These are phyloP conservation scores for Loris lydekkerianus DNA, from an alignment of 2,797 vertebrate genomes.

Conservation along the genomic window DNA sequence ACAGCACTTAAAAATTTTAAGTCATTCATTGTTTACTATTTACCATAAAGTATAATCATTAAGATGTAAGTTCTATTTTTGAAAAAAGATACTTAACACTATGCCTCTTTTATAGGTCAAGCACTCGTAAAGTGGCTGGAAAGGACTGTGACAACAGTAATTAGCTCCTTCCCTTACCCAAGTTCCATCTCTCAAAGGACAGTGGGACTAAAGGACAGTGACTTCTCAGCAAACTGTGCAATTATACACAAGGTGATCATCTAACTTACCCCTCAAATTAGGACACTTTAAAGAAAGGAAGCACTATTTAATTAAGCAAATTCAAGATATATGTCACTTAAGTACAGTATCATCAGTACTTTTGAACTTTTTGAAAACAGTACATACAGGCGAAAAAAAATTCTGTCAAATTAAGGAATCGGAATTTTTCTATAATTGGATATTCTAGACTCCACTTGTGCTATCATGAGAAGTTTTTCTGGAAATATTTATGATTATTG, in stretches of 20 bases:
- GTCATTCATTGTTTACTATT: constrained; percentile 49
- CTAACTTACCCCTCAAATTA: constrained; percentile 10
- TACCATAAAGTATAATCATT: constrained; percentile 54
- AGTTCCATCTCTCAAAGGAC: constrained; percentile 28
- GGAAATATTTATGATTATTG: constrained; percentile 12
- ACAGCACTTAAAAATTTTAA: constrained; percentile 62
- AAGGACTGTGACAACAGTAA: background rate
- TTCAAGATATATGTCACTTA: background rate
- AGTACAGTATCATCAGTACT: background rate
- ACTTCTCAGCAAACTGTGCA: background rate
- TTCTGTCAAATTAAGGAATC: background rate
- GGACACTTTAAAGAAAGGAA: background rate
- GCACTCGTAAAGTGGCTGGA: background rate
- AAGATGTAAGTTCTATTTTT: constrained; percentile 49
- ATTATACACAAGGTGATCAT: background rate
- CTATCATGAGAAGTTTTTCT: background rate
- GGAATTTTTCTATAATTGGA: constrained; percentile 46
- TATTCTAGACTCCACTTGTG: constrained; percentile 25
- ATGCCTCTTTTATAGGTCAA: background rate
- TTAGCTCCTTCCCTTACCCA: background rate
- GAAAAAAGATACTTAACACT: background rate
- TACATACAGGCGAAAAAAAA: background rate
- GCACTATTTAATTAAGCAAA: constrained; percentile 4
- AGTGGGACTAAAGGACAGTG: background rate
- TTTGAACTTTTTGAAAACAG: background rate